Evolutionary conservation across 2,113 vertebrate species (phyloP).

Genomic region (Pelecanus crispus): DNA sequence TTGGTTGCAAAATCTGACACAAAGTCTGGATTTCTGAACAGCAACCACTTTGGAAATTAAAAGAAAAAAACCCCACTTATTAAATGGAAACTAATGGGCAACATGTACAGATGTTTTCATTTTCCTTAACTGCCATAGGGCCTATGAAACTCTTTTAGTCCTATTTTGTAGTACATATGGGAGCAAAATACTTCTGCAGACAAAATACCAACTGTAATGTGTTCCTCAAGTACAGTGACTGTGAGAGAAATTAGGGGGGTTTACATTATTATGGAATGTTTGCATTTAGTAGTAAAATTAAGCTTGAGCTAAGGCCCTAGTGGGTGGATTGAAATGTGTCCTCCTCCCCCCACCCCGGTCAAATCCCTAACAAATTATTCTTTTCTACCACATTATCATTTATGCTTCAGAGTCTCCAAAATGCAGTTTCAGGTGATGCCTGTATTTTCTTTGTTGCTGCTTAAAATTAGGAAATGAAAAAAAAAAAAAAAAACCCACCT

Average conservation of each 20-base stretch:
- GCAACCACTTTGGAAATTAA: neutral
- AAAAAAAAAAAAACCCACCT: too few relatives aligned
- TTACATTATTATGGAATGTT: neutral
- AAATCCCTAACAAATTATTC: neutral
- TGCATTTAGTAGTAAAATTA: neutral
- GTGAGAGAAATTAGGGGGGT: neutral
- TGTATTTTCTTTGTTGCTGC: neutral
- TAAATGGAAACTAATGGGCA: neutral
- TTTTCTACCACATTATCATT: neutral
- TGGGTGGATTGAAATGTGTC: neutral
- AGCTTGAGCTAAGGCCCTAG: neutral
- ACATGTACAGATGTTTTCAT: neutral
- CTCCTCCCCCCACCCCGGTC: fast-evolving
- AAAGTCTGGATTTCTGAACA: neutral
- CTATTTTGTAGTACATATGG: neutral
- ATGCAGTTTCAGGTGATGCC: neutral
- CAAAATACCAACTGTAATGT: neutral
- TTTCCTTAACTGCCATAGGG: neutral
- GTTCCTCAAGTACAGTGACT: neutral
- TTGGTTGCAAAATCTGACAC: neutral
- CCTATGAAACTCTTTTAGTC: neutral
- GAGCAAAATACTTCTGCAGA: neutral
- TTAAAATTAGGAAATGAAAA: neutral
- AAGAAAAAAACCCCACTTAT: neutral
- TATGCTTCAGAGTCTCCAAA: neutral